Conservation (phyloP, 2,888 invertebrate species). For the Rosalia funebris region DNA sequence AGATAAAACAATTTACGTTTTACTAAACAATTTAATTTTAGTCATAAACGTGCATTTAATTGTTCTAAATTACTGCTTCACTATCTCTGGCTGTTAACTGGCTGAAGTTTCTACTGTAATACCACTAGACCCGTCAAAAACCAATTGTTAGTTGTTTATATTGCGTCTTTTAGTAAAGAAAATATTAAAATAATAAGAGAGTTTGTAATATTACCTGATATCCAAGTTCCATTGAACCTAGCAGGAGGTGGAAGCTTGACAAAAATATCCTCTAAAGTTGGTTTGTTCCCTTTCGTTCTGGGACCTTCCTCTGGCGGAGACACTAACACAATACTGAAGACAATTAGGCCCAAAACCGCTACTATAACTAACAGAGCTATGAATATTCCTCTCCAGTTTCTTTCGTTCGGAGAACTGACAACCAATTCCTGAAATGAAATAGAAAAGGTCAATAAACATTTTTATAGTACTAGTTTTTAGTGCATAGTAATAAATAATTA, state of each 20-base stretch:
- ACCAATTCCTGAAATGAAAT: constrained; percentile 81
- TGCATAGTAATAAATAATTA: no score
- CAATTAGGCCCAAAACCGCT: constrained; percentile 87
- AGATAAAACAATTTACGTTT: no score
- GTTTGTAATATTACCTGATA: constrained; percentile 71
- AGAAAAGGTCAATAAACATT: background rate
- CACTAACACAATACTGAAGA: constrained; percentile 90
- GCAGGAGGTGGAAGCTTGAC: constrained; percentile 63
- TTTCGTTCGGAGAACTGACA: constrained; percentile 83
- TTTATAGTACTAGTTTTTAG: no score
- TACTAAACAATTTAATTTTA: no score
- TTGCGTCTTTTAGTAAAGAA: no score
- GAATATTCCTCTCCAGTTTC: constrained; percentile 95
- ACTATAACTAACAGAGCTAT: constrained; percentile 92
- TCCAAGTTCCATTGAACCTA: constrained; percentile 83
- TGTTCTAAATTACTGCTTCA: no score
- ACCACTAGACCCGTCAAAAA: no score
- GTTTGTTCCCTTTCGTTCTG: constrained; percentile 74
- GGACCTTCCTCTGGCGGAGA: constrained; percentile 82
- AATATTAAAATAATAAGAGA: no score
- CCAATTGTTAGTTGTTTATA: no score
- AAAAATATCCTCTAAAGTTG: constrained; percentile 76
- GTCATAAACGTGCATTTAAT: no score
- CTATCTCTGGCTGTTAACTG: no score
- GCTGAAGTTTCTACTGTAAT: no score